phyloP scores from a whole-genome alignment of 2,888 invertebrate genomes.

The Amphipoea lucens region DNA sequence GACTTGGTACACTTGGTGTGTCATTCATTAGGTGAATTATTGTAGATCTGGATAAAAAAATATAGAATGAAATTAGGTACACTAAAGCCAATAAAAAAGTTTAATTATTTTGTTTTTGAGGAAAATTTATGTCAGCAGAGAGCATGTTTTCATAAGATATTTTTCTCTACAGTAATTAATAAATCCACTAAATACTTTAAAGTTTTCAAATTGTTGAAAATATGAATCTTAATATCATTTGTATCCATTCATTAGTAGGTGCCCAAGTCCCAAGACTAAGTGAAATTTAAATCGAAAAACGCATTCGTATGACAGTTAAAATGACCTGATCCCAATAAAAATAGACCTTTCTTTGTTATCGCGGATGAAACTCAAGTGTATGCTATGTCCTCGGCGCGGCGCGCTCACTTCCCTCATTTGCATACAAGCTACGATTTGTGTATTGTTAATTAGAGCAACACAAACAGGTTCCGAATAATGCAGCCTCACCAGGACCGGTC shows the following conservation, averaged over 20 bases:
- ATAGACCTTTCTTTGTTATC: conserved; percentile 73
- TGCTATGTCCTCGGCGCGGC: conserved; percentile 64
- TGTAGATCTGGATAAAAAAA: neutral
- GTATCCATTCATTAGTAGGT: neutral
- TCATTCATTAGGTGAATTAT: neutral
- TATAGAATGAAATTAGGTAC: neutral
- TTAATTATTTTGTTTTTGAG: neutral
- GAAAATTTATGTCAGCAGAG: neutral
- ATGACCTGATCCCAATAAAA: conserved; percentile 74
- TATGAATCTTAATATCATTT: neutral
- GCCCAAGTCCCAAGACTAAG: conserved; percentile 47
- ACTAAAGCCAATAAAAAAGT: neutral
- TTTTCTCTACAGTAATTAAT: neutral
- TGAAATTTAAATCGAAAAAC: conserved; percentile 42
- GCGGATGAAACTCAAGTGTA: conserved; percentile 71
- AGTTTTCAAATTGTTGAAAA: neutral
- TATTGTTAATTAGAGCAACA: conserved; percentile 90
- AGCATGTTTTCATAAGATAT: neutral
- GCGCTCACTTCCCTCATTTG: conserved; percentile 82
- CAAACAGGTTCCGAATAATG: conserved; percentile 87
- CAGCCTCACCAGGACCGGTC: conserved; percentile 76
- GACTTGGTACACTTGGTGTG: neutral
- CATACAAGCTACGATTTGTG: conserved; percentile 90
- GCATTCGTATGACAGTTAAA: conserved; percentile 64
- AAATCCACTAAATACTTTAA: no score